Percentiles rank a stretch among this genome's conserved stretches.
These are phyloP conservation scores for Euzetes globulus DNA, from an alignment of 2,888 invertebrate genomes.

Conservation along the genomic window DNA sequence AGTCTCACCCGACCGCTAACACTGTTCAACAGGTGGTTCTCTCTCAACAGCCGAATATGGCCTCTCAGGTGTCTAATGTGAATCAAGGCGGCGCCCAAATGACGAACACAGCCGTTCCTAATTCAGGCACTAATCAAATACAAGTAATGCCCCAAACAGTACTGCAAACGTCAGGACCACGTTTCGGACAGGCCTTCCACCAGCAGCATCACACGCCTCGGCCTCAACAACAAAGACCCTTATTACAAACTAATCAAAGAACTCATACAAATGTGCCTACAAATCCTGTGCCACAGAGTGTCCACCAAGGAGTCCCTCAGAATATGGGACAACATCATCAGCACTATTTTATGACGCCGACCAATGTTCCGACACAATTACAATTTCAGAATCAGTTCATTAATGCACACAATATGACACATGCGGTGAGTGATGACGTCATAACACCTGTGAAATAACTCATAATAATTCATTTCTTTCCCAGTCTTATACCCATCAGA, in stretches of 20 bases:
- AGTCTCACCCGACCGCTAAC: neutral
- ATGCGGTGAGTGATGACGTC: neutral
- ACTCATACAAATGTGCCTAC: neutral
- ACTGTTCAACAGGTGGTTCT: slow-evolving; percentile 16
- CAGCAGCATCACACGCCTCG: neutral
- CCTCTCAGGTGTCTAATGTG: neutral
- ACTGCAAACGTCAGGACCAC: neutral
- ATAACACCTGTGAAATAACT: neutral
- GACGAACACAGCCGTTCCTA: neutral
- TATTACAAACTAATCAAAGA: neutral
- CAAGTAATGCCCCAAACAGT: neutral
- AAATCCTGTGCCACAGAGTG: neutral
- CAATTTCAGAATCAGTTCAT: neutral
- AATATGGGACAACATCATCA: neutral
- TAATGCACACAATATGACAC: neutral
- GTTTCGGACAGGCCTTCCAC: neutral
- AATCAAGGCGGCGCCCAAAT: neutral
- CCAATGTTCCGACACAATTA: neutral
- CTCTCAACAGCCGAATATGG: neutral
- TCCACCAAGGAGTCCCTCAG: neutral
- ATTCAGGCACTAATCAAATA: neutral
- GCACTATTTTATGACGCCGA: neutral
- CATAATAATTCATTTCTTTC: neutral
- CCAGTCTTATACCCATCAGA: no score
- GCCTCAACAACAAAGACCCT: neutral